Evolutionary conservation across 2,888 invertebrate species (phyloP), one percentile per base, ranked within the genome.

Genomic region (Xylophagus ater): DNA sequence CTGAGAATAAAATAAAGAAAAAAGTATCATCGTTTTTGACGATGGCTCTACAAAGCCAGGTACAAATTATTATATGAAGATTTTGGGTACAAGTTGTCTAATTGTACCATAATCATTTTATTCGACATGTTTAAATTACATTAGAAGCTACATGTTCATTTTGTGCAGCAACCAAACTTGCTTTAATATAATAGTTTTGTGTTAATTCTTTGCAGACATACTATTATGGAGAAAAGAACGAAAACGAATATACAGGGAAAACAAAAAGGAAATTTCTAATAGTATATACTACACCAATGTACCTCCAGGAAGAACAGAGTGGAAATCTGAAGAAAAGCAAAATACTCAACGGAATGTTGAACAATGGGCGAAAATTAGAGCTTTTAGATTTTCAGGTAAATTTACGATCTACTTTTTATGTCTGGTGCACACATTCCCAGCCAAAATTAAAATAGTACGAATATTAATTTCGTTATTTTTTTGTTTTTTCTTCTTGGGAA

Each of bases 301-400:
- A n/a, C n/a, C n/a, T n/a, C n/a, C n/a, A n/a, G n/a, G n/a, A n/a
- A n/a, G n/a, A n/a, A n/a, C n/a, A n/a, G n/a, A n/a, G n/a, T n/a
- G n/a, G n/a, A n/a, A n/a, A n/a, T n/a, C n/a, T n/a, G n/a, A n/a
- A n/a, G n/a, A n/a, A n/a, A n/a, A n/a, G n/a, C n/a, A n/a, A n/a
- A n/a, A n/a, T n/a, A n/a, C n/a, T n/a, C n/a, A n/a, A n/a, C n/a
- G n/a, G n/a, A n/a, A n/a, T n/a, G n/a, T n/a, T n/a, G 37, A 37
- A 37, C 30, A 37, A 37, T 37, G 37, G 37, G n/a, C 21, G 23
- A 20, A 37, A 37, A 37, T 37, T 30, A 30, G 30, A 37, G 29
- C 30, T 37, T 37, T 37, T 24, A 23, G 37, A 37, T 37, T 37
- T 37, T 37, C 37, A 37, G 37, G 37, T 37, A 17, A 37, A 37